phyloP scores from a whole-genome alignment of 2,888 invertebrate genomes.

The Pandemis heparana region DNA sequence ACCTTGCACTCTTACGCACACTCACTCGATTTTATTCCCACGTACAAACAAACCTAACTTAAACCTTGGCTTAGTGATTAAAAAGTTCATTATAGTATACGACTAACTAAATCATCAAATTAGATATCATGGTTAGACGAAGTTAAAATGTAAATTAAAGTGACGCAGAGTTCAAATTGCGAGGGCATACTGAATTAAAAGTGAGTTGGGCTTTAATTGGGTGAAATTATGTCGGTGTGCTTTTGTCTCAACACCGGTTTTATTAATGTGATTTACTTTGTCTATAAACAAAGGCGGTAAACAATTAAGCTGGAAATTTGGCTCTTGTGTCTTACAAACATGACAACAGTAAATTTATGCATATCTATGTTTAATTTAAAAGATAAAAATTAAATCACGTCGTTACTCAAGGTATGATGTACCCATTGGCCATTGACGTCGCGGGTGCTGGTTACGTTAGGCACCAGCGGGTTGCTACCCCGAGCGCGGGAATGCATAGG shows the following conservation, averaged over 20 bases:
- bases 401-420: too few species aligned
- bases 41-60: neutral
- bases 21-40: constrained; percentile 33
- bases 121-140: neutral
- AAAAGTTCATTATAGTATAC: constrained; percentile 1
- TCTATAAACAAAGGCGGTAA: neutral
- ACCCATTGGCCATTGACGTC: too few species aligned
- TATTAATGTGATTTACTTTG: constrained; percentile 13
- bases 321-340: too few species aligned
- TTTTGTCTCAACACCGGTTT: constrained; percentile 6
- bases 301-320: too few species aligned
- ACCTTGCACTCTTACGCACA: constrained; percentile 38
- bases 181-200: constrained; percentile 6
- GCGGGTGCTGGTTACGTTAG: too few species aligned
- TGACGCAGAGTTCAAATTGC: neutral
- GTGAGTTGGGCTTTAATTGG: constrained; percentile 33
- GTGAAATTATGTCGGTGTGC: constrained; percentile 32
- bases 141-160: neutral
- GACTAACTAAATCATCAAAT: neutral
- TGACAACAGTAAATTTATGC: too few species aligned
- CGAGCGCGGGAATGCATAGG: too few species aligned
- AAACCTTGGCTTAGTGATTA: neutral
- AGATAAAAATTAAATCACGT: too few species aligned
- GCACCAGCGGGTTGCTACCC: too few species aligned
- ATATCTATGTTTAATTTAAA: too few species aligned